Evolutionary conservation across 2,113 vertebrate species (phyloP).

Genomic region (Mesembrinibis cayennensis): DNA sequence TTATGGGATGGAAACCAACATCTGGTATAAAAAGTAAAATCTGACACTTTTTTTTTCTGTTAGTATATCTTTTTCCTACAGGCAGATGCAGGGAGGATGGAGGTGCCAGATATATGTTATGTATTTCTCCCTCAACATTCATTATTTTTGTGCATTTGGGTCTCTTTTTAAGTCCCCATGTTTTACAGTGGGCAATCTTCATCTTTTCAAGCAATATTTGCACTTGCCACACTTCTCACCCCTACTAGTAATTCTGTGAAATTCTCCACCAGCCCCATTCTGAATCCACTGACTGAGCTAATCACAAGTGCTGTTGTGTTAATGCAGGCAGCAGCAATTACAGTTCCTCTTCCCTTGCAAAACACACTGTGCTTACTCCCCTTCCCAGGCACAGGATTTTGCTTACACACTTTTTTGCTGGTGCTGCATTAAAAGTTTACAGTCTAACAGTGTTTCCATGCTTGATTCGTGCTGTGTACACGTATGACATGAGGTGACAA

Average conservation of each 20-base stretch:
- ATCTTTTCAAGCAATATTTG: neutral
- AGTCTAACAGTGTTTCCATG: neutral
- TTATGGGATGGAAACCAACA: neutral
- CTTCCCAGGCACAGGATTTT: neutral
- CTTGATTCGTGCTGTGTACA: neutral
- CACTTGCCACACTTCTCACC: neutral
- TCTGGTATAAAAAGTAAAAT: neutral
- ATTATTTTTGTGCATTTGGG: neutral
- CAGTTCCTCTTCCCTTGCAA: neutral
- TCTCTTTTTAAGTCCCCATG: neutral
- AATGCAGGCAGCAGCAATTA: neutral
- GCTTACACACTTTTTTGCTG: rapidly evolving
- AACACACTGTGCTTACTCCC: neutral
- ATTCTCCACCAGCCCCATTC: neutral
- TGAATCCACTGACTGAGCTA: neutral
- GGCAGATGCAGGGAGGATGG: neutral
- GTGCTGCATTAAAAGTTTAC: neutral
- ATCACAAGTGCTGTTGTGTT: neutral
- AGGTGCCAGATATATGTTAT: neutral
- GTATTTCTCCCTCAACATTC: neutral
- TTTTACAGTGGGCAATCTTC: neutral
- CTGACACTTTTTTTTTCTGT: neutral
- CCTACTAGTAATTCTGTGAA: no score
- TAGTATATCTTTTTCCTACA: neutral
- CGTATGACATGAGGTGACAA: rapidly evolving